Evolutionary conservation across 2,797 vertebrate species (phyloP), one percentile per base, ranked within the genome.

Genomic region (Amphiprion clarkii): DNA sequence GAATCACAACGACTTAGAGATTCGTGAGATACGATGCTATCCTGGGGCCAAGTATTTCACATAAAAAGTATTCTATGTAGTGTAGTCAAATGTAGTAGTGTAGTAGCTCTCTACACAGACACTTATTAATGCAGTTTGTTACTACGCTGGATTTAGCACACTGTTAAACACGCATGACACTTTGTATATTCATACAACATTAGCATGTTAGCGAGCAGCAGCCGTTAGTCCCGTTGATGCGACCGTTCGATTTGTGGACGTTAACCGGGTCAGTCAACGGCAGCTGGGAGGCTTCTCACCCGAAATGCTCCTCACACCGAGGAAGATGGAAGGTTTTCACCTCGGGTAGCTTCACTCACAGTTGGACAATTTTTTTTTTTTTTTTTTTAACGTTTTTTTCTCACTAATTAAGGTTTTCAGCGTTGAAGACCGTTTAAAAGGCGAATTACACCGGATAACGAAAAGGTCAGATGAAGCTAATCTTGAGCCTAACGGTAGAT

Each of bases 91-190:
- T 23, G 23, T 23, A 23, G 23, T 23, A 23, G 23, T 23, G 23
- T 23, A 23, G 23, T 12, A 75, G 81, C 81, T 87, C 88, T 89
- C 84, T 80, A 72, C 71, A 33, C 79, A 76, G 87, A 88, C 81
- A 78, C 87, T 86, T 85, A 87, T 87, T 87, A 87, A 88, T 74
- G 70, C 80, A 77, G 51, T 61, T 49, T 42, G 76, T 82, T 79
- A 58, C 83, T 25, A 17, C 42, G 59, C 39, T 33, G 27, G 64
- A 85, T 86, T 84, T 79, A 88, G 71, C 76, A 68, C 75, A 46
- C 76, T 67, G 61, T 75, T 71, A 87, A 84, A 87, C 42, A 75
- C 74, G 69, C 69, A 65, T 33, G 65, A 61, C 80, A 82, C 78
- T 82, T 71, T 80, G 58, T 79, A 71, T 67, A 87, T 74, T 69